Evolutionary conservation across 1,140 invertebrate species (phyloP), one percentile per base, ranked within the genome.

Genomic region (Hydropsyche tenuis): DNA sequence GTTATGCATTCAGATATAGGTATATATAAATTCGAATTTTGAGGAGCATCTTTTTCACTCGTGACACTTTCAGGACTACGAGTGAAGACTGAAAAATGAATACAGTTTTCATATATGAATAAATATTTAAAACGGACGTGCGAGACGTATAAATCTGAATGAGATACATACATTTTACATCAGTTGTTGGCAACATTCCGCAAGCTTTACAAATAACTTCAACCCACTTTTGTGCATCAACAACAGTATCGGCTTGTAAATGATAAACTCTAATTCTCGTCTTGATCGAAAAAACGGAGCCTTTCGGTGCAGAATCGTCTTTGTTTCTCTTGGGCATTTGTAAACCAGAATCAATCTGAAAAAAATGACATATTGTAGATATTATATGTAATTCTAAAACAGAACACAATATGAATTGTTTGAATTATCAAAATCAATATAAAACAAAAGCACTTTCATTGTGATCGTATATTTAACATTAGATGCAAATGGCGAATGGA

Each of bases 221-320:
- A 0, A 98, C 95, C 96, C 96, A 98, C 81, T 92, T 93, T 77
- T 93, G 93, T 96, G 98, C 97, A 78, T 97, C 95, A 63, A 88
- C 87, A 81, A 96, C 94, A 30, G 91, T 93, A 78, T 96, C 94
- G 1, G 96, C 95, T 48, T 95, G 94, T 73, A 98, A 86, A 85
- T 95, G 97, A 84, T 97, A 98, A 56, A 91, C 93, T 75, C 96
- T 87, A 79, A 92, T 93, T 42, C 93, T 92, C 43, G 95, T 97
- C 81, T 92, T 92, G 14, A 97, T 91, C 80, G 94, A 93, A 82
- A 97, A 96, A 86, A 96, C 94, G 74, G 90, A 92, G 76, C 89
- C 84, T 30, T 83, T 80, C 0, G 82, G 65, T 45, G 81, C 81
- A 18, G 90, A 91, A 82, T 94, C 93, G 79, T 93, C 93, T 78